These are phyloP conservation scores for Mus caroli DNA, from an alignment of 2,797 vertebrate genomes.

Conservation along the genomic window DNA sequence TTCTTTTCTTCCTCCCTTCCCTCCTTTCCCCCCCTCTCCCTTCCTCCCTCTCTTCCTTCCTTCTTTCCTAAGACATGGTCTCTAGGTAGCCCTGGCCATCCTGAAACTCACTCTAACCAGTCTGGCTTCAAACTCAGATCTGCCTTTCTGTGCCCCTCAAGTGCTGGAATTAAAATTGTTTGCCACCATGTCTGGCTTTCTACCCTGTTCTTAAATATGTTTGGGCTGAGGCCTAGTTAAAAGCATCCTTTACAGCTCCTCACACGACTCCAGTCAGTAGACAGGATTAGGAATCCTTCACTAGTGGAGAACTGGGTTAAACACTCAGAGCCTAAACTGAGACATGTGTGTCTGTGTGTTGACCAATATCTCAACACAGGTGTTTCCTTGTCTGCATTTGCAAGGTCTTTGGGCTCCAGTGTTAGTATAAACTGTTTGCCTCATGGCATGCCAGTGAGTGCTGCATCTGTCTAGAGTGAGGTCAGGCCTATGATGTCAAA, in stretches of 20 bases:
- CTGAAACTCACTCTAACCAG: neutral
- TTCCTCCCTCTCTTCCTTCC: neutral
- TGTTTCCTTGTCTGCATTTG: constrained; percentile 51
- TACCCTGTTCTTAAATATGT: constrained; percentile 1
- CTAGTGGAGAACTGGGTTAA: neutral
- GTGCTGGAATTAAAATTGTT: neutral
- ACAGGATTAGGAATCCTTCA: constrained; percentile 30
- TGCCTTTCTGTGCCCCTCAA: neutral
- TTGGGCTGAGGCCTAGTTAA: neutral
- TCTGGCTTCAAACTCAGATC: neutral
- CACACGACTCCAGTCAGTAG: neutral
- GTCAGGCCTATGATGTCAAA: neutral
- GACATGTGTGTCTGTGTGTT: neutral
- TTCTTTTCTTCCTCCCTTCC: fast-evolving
- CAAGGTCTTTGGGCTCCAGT: neutral
- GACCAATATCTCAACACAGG: neutral
- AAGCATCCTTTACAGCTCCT: constrained; percentile 38
- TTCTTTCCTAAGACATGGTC: neutral
- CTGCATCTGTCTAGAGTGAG: neutral
- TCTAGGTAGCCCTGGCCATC: neutral
- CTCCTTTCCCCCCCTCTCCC: fast-evolving
- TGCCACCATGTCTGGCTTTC: neutral
- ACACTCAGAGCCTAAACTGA: neutral
- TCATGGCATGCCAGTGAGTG: constrained; percentile 19
- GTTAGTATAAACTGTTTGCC: neutral